A percentile compares a stretch with the other conserved stretches of the same genome.
Evolutionary conservation across 1,140 invertebrate species (phyloP).

Genomic region (Chymomyza costata): DNA sequence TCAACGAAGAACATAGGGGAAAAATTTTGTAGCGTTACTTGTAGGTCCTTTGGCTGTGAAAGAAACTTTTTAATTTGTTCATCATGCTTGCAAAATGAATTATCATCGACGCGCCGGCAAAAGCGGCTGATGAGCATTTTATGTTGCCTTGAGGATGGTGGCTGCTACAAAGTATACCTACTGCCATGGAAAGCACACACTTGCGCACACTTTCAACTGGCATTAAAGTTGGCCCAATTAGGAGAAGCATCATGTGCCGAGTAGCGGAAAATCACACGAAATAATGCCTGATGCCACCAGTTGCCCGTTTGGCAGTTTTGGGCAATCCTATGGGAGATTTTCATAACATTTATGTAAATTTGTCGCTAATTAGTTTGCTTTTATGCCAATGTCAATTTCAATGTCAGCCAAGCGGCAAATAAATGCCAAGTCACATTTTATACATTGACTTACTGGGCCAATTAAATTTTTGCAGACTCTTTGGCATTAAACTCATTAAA

Average conservation of each 20-base stretch:
- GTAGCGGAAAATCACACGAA: slow-evolving; percentile 48
- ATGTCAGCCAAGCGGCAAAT: slow-evolving; percentile 14
- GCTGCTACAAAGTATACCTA: no score
- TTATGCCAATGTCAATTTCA: slow-evolving; percentile 46
- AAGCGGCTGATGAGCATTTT: slow-evolving; percentile 25
- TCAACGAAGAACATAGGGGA: neutral
- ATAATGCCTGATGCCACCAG: slow-evolving; percentile 3
- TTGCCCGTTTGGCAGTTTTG: no score
- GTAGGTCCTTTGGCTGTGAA: slow-evolving; percentile 11
- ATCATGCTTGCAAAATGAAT: slow-evolving; percentile 48
- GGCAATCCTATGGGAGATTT: no score
- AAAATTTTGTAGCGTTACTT: neutral
- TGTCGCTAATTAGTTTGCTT: slow-evolving; percentile 55
- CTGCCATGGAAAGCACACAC: slow-evolving; percentile 4
- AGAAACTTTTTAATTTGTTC: slow-evolving; percentile 51
- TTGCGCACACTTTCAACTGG: slow-evolving; percentile 26
- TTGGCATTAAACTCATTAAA: slow-evolving; percentile 44
- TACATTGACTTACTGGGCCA: no score
- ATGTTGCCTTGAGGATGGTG: slow-evolving; percentile 1
- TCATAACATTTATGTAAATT: slow-evolving; percentile 34
- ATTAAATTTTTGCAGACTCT: slow-evolving; percentile 33
- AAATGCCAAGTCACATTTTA: slow-evolving; percentile 14
- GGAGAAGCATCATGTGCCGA: slow-evolving; percentile 26
- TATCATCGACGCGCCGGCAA: slow-evolving; percentile 20
- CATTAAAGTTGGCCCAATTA: no score